Evolutionary conservation across 2,888 invertebrate species (phyloP).

Genomic region (Caenorhabditis parvicauda): DNA sequence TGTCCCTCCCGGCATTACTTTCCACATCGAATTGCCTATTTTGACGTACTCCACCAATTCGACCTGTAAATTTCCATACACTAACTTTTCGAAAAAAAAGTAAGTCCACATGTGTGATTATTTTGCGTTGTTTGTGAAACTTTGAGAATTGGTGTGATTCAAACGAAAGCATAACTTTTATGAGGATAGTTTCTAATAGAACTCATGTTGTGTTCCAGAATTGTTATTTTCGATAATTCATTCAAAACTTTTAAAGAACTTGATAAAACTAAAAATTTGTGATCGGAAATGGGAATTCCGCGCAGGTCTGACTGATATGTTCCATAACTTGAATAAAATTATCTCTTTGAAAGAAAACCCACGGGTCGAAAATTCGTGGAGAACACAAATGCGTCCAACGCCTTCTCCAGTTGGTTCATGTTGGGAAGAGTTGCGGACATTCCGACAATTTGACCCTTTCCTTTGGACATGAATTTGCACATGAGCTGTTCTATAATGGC

Average conservation of each 20-base stretch:
- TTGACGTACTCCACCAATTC: slow-evolving; percentile 39
- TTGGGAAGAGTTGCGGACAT: slow-evolving; percentile 98
- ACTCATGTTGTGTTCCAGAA: too few species aligned
- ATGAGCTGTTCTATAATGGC: slow-evolving; percentile 80
- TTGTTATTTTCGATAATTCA: not conserved
- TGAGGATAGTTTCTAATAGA: too few species aligned
- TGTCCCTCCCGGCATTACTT: slow-evolving; percentile 16
- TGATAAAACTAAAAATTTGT: too few species aligned
- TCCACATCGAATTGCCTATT: slow-evolving; percentile 31
- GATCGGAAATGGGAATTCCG: too few species aligned
- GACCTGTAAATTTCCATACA: too few species aligned
- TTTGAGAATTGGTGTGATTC: too few species aligned
- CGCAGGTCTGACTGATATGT: too few species aligned
- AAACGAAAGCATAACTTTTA: too few species aligned
- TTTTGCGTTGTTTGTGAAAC: too few species aligned
- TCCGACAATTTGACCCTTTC: slow-evolving; percentile 79
- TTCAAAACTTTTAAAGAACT: too few species aligned
- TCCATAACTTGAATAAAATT: not conserved
- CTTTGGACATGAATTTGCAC: slow-evolving; percentile 72
- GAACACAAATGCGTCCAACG: slow-evolving; percentile 79
- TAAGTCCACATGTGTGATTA: too few species aligned
- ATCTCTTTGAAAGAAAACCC: slow-evolving; percentile 7
- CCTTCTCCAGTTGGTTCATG: slow-evolving; percentile 76
- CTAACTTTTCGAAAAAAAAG: too few species aligned
- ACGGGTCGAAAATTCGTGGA: slow-evolving; percentile 81